Evolutionary conservation across 2,888 invertebrate genomes (phyloP).

Genomic region (Agrilus biguttatus): DNA sequence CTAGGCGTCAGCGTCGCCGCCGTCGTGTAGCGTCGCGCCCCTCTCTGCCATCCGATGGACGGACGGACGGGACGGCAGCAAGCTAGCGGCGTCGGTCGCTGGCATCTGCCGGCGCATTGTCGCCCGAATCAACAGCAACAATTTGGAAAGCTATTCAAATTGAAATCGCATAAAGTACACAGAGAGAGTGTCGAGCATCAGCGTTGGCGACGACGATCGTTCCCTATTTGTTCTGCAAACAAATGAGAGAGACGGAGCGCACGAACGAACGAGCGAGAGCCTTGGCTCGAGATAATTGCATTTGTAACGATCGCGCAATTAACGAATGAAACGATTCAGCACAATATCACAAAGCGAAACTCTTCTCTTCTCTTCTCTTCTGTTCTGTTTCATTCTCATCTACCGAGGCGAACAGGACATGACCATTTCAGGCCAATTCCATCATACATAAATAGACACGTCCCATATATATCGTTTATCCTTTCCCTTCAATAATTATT

Average conservation of each 20-base stretch:
- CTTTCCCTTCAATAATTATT: no score
- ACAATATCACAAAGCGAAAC: conserved; percentile 19
- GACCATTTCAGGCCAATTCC: no score
- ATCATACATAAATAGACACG: no score
- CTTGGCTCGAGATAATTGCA: conserved; percentile 27
- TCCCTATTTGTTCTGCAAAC: conserved; percentile 27
- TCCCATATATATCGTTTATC: no score
- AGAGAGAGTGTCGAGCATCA: conserved; percentile 9
- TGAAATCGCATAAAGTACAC: conserved; percentile 11
- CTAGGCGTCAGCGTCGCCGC: neutral
- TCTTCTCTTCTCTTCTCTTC: neutral
- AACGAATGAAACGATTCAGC: conserved; percentile 29
- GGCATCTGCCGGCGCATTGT: neutral
- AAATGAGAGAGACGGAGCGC: conserved; percentile 5
- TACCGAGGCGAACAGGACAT: no score
- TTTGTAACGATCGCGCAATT: conserved; percentile 31
- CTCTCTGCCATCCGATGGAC: conserved; percentile 2
- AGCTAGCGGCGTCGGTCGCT: conserved; percentile 3
- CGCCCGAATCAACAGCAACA: conserved; percentile 10
- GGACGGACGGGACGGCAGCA: conserved; percentile 3
- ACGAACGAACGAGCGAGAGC: conserved; percentile 12
- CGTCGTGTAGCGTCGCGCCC: conserved; percentile 5
- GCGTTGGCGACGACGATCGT: conserved; percentile 7
- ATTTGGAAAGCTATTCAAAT: conserved; percentile 13
- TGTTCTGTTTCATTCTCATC: no score